These are phyloP conservation scores for Plodia interpunctella DNA, from an alignment of 1,140 invertebrate genomes.

Conservation along the genomic window DNA sequence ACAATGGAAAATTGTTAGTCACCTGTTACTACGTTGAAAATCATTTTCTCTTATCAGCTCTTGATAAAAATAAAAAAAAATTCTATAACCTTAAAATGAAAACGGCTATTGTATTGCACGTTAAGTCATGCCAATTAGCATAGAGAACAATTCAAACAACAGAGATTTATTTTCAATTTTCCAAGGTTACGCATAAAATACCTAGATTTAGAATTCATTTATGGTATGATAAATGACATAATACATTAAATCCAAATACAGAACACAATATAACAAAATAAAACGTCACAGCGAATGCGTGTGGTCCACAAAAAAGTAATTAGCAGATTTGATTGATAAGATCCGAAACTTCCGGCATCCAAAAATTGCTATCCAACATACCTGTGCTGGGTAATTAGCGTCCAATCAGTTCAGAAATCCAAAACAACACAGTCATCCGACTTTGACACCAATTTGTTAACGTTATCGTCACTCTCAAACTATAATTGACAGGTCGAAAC, in stretches of 20 bases:
- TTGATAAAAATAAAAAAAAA: no score
- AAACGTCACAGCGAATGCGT: not conserved
- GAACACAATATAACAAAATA: not conserved
- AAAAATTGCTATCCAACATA: conserved; percentile 2
- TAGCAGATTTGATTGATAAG: conserved; percentile 7
- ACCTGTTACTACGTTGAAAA: no score
- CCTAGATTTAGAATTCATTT: no score
- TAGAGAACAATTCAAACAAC: no score
- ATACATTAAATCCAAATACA: not conserved
- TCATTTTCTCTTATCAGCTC: no score
- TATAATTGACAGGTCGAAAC: conserved; percentile 2
- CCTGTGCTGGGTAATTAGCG: conserved; percentile 6
- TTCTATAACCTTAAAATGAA: no score
- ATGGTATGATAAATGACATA: no score
- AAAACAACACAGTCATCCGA: conserved; percentile 4
- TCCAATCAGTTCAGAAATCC: conserved; percentile 6
- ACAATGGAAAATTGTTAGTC: no score
- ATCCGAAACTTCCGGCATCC: not conserved
- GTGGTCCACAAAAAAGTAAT: conserved; percentile 1
- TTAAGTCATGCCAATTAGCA: no score
- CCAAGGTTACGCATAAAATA: no score
- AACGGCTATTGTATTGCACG: no score
- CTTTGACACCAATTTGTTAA: conserved; percentile 6
- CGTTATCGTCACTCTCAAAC: conserved; percentile 9
- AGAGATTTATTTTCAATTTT: no score